Base-by-base conservation (phyloP, 2,113 vertebrate species). In the Heptranchias perlo region DNA sequence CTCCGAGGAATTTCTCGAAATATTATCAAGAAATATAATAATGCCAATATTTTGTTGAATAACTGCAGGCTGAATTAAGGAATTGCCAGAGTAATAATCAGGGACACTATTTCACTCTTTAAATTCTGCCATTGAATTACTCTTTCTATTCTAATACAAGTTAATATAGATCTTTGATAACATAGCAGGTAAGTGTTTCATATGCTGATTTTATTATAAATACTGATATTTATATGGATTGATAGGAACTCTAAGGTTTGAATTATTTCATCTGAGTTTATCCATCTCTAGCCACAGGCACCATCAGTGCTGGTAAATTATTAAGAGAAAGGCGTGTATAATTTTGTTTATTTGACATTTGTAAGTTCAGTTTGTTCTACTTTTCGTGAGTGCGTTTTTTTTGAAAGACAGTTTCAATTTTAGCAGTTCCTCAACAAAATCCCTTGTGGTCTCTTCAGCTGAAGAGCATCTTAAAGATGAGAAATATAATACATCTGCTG, bases 321-420 rank as follows among this genome's bases (percentile, higher is more conserved):
- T 39, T 93, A 39, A 61, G 4, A 44, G 16, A 21, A 21, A 21
- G 58, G 16, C 5, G 39, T 44, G 86, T 93, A n/a, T 82, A 93
- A 54, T 93, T 39, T 93, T 62, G 52, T 58, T 58, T 58, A n/a
- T 35, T 93, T 93, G 35, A 44, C 44, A 31, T 86, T 86, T 23
- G 25, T 5, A n/a, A 39, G 54, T 92, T 39, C 35, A 21, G 5
- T 21, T 64, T 21, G 5, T 23, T 28, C 44, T 87, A n/a, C 35
- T 62, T 62, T 62, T 93, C 5, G 39, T 93, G 16, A 62, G 58
- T 39, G n/a, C 39, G 58, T 93, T 64, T 62, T 93, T 87, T 39
- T 93, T 39, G 58, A 62, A 93, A 93, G 89, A 62, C 54, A 62
- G n/a, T 92, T 58, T 92, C 87, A 92, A n/a, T 93, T 64, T 39